Evolutionary conservation across 35 echinoderm and acorn worm species (phyloP), one percentile per base, ranked within the genome.

Genomic region (Eucidaris tribuloides): DNA sequence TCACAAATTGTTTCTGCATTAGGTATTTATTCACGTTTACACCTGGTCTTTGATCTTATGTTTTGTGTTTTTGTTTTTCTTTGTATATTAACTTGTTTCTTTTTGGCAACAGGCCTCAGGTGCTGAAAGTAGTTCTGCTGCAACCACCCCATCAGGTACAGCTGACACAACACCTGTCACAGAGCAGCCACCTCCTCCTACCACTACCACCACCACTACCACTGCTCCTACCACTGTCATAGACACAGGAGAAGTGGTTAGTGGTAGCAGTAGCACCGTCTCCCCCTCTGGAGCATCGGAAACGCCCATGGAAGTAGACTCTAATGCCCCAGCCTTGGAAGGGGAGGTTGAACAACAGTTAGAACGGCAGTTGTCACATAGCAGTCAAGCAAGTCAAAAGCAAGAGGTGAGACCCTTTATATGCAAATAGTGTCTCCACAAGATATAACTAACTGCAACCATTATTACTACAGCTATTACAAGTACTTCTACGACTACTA

Each of bases 221-320:
- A 78, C 83, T 64, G 57, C 58, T 25, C 31, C 76, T 0, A 45
- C 46, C 22, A 81, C 38, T 14, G 45, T 33, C 20, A 42, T 78
- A 42, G 76, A 77, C n/a, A 80, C 50, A 19, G 65, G 62, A 35
- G 70, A 58, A 46, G 62, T 56, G 11, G 45, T 46, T 2, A 79
- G 36, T 61, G 31, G 76, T 25, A 43, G 66, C 13, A 30, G 46
- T 31, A 38, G n/a, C n/a, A n/a, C n/a, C n/a, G n/a, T n/a, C n/a
- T n/a, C 81, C 24, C 35, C 82, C 20, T 54, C 50, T 7, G 80
- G 39, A 1, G 58, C 84, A 23, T 52, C 63, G 11, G 92, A 94
- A 64, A 84, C 82, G 33, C 96, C 96, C 46, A 99, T 93, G 96
- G 96, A 99, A 62, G 83, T 99, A 19, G 90, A 99, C 56, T 58